Percentiles rank a stretch among this genome's conserved stretches.
These are phyloP conservation scores for Reticulitermes speratus DNA, from an alignment of 1,140 invertebrate genomes.

Conservation along the genomic window DNA sequence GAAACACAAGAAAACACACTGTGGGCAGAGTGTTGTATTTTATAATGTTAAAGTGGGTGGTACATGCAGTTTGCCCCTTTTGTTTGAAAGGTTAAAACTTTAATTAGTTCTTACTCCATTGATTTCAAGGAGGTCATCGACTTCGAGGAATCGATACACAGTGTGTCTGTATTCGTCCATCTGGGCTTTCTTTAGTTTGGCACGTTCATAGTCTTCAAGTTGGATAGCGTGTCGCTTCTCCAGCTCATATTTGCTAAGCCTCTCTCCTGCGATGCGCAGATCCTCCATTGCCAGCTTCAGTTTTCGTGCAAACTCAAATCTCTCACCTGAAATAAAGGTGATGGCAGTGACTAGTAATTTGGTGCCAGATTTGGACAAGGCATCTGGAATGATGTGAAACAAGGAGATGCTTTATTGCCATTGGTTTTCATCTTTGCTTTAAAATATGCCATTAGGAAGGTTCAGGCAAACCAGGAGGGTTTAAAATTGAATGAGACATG, in stretches of 20 bases:
- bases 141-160: constrained; percentile 66
- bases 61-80: too few relatives aligned
- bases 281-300: constrained; percentile 82
- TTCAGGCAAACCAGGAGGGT: too few relatives aligned
- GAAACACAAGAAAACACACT: too few relatives aligned
- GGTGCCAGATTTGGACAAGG: constrained; percentile 32
- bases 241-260: constrained; percentile 84
- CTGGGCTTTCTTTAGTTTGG: constrained; percentile 83
- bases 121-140: constrained; percentile 76
- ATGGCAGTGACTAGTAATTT: background rate
- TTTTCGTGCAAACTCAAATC: constrained; percentile 89
- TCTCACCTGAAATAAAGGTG: constrained; percentile 62
- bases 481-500: too few relatives aligned
- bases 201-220: constrained; percentile 86
- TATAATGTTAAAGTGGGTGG: too few relatives aligned
- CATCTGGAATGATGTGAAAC: too few relatives aligned
- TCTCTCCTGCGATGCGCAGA: constrained; percentile 80
- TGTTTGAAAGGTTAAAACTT: too few relatives aligned
- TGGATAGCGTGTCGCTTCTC: constrained; percentile 90
- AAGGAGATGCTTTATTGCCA: too few relatives aligned
- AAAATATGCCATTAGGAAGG: too few relatives aligned
- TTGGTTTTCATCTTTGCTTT: too few relatives aligned
- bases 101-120: constrained; percentile 60
- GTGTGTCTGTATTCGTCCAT: constrained; percentile 77
- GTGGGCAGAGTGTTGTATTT: too few relatives aligned